Percentiles rank a stretch among this genome's conserved stretches.
Evolutionary conservation across 2,797 vertebrate species (phyloP).

Genomic region (Hippopotamyrus pictus): DNA sequence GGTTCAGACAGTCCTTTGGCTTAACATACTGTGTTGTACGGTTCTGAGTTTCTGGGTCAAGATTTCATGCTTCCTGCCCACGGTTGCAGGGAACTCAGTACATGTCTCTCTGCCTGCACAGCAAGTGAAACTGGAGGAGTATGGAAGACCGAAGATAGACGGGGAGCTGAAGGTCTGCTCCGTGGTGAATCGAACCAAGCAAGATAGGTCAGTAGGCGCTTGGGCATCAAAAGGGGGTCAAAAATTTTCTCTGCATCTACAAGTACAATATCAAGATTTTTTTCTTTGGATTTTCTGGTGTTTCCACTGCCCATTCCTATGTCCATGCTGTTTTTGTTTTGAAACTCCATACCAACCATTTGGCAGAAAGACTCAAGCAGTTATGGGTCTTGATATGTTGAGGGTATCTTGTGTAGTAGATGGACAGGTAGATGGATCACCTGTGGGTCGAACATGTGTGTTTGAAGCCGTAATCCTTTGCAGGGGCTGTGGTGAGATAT

Average conservation of each 20-base stretch:
- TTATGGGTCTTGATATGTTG: background rate
- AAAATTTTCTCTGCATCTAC: background rate
- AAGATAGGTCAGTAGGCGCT: conserved; percentile 76
- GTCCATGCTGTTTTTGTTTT: background rate
- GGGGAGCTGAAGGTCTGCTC: conserved; percentile 94
- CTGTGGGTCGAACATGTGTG: background rate
- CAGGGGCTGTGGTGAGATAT: background rate
- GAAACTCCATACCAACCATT: background rate
- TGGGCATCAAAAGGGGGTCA: background rate
- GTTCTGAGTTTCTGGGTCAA: background rate
- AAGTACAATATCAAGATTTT: background rate
- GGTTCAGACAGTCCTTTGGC: background rate
- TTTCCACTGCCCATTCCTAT: background rate
- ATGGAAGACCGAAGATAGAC: conserved; percentile 91
- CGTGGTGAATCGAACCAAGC: conserved; percentile 89
- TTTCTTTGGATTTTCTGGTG: background rate
- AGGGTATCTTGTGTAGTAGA: background rate
- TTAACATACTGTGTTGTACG: background rate
- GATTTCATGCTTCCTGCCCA: background rate
- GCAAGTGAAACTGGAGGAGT: conserved; percentile 94
- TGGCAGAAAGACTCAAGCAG: background rate
- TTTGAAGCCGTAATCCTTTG: background rate
- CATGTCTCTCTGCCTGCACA: conserved; percentile 43
- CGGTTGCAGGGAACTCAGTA: background rate
- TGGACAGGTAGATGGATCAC: background rate